Percentiles rank a stretch among this genome's conserved stretches.
phyloP scores from a whole-genome alignment of 2,797 vertebrate species.

The Ctenosaura bakeri region DNA sequence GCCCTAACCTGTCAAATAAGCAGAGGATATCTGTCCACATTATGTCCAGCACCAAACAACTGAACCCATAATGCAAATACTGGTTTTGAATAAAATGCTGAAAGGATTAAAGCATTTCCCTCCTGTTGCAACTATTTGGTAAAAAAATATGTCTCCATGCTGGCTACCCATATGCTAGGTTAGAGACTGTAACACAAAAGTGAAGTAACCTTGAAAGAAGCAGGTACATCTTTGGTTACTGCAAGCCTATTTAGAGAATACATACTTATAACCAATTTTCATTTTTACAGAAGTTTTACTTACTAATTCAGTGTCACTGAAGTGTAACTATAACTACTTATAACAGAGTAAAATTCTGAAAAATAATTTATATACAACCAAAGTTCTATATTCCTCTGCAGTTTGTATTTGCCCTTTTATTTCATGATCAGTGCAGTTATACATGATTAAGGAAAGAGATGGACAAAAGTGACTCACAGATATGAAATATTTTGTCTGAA shows the following conservation, averaged over 20 bases:
- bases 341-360: neutral
- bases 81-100: conserved; percentile 62
- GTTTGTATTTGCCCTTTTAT: neutral
- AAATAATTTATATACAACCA: neutral
- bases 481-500: neutral
- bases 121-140: neutral
- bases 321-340: neutral
- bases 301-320: neutral
- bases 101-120: conserved; percentile 35
- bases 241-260: neutral
- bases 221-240: neutral
- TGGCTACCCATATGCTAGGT: neutral
- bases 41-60: conserved; percentile 60
- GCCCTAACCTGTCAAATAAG: too few species aligned
- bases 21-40: conserved; percentile 14
- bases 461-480: neutral
- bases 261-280: neutral
- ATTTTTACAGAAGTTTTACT: conserved; percentile 3
- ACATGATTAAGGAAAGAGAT: neutral
- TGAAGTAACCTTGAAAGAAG: neutral
- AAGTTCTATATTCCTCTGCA: neutral
- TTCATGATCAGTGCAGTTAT: neutral
- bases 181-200: neutral
- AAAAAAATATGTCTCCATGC: neutral
- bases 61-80: conserved; percentile 52